Evolutionary conservation across 2,113 vertebrate genomes (phyloP).

Genomic region (Haemorhous mexicanus): DNA sequence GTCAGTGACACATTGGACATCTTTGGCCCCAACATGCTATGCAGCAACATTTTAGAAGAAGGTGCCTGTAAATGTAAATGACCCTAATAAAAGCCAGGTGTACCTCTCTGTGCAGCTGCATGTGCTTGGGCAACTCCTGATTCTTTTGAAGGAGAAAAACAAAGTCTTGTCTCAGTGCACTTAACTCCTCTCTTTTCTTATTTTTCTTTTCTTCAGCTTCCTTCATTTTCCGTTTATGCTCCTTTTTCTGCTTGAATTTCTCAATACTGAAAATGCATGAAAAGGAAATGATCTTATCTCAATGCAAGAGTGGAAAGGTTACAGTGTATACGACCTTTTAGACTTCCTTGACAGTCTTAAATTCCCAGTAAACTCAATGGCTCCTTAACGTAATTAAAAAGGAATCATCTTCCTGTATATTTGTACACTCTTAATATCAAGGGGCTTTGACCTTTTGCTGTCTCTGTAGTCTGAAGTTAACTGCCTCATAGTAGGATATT

Average conservation of each 20-base stretch:
- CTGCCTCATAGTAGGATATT: background rate
- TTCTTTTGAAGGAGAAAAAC: slow-evolving; percentile 75
- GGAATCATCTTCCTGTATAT: background rate
- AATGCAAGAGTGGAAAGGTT: background rate
- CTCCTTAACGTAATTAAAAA: background rate
- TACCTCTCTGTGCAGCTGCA: slow-evolving; percentile 80
- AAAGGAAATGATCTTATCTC: background rate
- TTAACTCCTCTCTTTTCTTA: slow-evolving; percentile 71
- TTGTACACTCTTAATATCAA: background rate
- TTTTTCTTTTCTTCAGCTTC: slow-evolving; percentile 79
- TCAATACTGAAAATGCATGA: slow-evolving; percentile 81
- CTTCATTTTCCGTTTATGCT: slow-evolving; percentile 74
- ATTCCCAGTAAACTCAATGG: background rate
- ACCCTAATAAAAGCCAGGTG: background rate
- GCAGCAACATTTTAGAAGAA: background rate
- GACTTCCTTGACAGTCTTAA: background rate
- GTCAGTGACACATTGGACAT: background rate
- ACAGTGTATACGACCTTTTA: background rate
- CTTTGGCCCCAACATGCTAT: background rate
- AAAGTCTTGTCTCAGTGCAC: slow-evolving; percentile 72
- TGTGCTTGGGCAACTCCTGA: slow-evolving; percentile 77
- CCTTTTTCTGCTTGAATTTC: slow-evolving; percentile 80
- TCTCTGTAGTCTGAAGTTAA: background rate
- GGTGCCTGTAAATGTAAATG: background rate
- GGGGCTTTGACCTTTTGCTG: background rate